Percentiles rank a stretch among this genome's conserved stretches.
Evolutionary conservation across 2,888 invertebrate genomes (phyloP).

Genomic region (Sisyra nigra): DNA sequence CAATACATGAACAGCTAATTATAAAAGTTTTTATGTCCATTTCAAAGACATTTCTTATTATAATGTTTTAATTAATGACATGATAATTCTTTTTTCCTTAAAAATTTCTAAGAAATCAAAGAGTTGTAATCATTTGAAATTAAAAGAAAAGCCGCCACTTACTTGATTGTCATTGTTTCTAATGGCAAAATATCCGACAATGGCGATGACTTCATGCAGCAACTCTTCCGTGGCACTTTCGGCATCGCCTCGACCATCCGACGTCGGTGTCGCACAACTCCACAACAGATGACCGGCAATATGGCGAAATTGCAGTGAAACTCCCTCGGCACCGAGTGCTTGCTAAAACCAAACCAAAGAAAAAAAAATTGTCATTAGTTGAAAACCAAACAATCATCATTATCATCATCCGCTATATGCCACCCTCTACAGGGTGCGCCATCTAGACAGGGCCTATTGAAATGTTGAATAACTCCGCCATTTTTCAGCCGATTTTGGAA

Average conservation of each 20-base stretch:
- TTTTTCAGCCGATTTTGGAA: too few relatives aligned
- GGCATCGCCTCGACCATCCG: constrained; percentile 24
- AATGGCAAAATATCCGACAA: constrained; percentile 72
- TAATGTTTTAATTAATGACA: too few relatives aligned
- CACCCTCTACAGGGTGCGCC: too few relatives aligned
- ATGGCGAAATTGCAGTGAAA: constrained; percentile 73
- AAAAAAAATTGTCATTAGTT: constrained; percentile 6
- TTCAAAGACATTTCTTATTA: too few relatives aligned
- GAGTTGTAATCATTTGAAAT: too few relatives aligned
- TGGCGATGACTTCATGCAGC: constrained; percentile 61
- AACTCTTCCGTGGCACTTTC: constrained; percentile 44
- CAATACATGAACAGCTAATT: too few relatives aligned
- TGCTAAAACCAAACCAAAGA: constrained; percentile 35
- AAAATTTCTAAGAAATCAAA: too few relatives aligned
- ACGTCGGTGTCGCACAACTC: constrained; percentile 30
- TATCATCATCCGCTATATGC: too few relatives aligned
- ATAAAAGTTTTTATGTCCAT: too few relatives aligned
- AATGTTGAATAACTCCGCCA: too few relatives aligned
- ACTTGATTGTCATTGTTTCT: constrained; percentile 67
- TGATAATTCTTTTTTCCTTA: too few relatives aligned
- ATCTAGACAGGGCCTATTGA: too few relatives aligned
- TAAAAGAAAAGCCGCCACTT: constrained; percentile 14
- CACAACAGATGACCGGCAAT: constrained; percentile 70
- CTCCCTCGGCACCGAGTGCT: constrained; percentile 66
- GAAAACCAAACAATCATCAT: background rate